These are phyloP conservation scores for Nycticebus coucang DNA, from an alignment of 2,113 vertebrate genomes.

Conservation along the genomic window DNA sequence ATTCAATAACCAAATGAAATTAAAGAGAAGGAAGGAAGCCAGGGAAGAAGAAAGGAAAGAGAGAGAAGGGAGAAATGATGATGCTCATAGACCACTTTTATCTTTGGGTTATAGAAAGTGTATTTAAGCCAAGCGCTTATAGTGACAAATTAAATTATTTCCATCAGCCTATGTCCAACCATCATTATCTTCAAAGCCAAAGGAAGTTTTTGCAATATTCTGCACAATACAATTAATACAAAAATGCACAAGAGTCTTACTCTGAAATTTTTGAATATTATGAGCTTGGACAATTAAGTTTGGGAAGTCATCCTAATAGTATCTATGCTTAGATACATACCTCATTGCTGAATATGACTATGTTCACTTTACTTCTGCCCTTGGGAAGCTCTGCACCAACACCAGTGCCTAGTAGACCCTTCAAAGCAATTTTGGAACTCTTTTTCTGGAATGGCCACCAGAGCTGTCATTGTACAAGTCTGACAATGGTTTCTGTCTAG, in stretches of 20 bases:
- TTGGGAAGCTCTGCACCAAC: too few relatives aligned
- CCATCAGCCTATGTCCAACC: not conserved
- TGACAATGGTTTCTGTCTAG: not conserved
- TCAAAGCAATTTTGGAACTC: too few relatives aligned
- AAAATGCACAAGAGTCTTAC: not conserved
- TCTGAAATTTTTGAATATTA: not conserved
- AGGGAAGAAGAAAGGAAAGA: not conserved
- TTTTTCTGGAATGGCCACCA: too few relatives aligned
- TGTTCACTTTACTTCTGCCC: too few relatives aligned
- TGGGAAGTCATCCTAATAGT: too few relatives aligned
- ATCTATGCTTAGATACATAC: too few relatives aligned
- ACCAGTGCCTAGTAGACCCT: too few relatives aligned
- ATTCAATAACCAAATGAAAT: not conserved
- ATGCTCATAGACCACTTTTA: not conserved
- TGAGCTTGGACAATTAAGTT: too few relatives aligned
- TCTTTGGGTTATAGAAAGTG: not conserved
- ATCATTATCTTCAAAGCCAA: not conserved
- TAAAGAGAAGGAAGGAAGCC: not conserved
- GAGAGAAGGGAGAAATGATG: not conserved
- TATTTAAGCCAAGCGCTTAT: not conserved
- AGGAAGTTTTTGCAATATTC: not conserved
- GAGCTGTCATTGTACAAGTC: too few relatives aligned
- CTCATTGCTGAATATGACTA: too few relatives aligned
- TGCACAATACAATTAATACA: not conserved
- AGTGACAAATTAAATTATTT: slow-evolving; percentile 7